Evolutionary conservation across 2,888 invertebrate species (phyloP).

Genomic region (Cephalotes varians): DNA sequence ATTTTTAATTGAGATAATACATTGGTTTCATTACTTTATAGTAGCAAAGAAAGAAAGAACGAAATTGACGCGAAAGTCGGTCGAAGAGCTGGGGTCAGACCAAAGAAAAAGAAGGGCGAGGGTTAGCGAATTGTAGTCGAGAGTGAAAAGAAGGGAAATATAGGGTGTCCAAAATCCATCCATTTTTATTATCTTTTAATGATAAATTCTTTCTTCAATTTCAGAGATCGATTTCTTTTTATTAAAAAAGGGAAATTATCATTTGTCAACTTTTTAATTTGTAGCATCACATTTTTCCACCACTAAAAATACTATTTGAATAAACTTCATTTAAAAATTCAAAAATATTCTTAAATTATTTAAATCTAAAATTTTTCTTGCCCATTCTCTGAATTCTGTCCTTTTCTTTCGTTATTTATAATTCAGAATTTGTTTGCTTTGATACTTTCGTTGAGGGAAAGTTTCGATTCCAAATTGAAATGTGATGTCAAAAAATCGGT

Average conservation of each 20-base stretch:
- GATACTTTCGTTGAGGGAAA: neutral
- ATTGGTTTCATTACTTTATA: constrained; percentile 31
- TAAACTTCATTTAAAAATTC: neutral
- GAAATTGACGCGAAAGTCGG: constrained; percentile 41
- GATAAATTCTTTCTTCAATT: neutral
- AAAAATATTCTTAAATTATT: too few relatives aligned
- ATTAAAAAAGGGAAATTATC: neutral
- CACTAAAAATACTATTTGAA: constrained; percentile 5
- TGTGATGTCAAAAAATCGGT: neutral
- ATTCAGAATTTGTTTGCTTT: neutral
- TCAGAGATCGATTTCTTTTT: neutral
- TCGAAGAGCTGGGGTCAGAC: constrained; percentile 3
- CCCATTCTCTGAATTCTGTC: neutral
- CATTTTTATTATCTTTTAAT: constrained; percentile 1
- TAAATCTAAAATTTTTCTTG: too few relatives aligned
- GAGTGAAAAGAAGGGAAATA: constrained; percentile 4
- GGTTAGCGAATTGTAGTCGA: constrained; percentile 17
- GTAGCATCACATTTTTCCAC: neutral
- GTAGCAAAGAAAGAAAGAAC: constrained; percentile 22
- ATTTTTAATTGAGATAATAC: constrained; percentile 46
- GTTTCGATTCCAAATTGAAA: neutral
- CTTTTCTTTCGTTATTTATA: neutral
- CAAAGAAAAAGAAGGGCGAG: constrained; percentile 40
- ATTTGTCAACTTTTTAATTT: neutral
- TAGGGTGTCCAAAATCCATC: neutral